Percentiles rank a stretch among this genome's conserved stretches.
These are phyloP conservation scores for Drosophila equinoxialis DNA, from an alignment of 1,140 invertebrate genomes.

Conservation along the genomic window DNA sequence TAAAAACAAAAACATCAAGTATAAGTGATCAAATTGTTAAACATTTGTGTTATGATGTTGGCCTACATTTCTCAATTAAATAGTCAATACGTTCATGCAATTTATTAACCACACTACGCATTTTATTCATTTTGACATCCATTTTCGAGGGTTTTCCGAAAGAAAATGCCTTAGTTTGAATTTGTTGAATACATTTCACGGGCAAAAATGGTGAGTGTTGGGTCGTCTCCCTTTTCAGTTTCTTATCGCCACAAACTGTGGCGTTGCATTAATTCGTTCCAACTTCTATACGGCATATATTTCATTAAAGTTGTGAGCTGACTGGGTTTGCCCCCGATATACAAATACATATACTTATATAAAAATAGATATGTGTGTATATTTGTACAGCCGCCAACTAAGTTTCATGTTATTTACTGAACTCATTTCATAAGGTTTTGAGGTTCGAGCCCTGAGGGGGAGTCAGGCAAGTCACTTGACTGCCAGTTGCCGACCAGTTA, in stretches of 20 bases:
- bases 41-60: not conserved
- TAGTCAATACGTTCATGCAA: constrained; percentile 68
- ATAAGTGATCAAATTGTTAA: not conserved
- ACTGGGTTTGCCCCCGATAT: constrained; percentile 61
- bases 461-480: constrained; percentile 37
- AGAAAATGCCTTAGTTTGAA: not conserved
- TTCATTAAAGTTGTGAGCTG: constrained; percentile 34
- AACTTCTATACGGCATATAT: constrained; percentile 43
- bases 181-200: constrained; percentile 17
- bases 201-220: constrained; percentile 11
- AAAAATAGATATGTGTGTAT: constrained; percentile 23
- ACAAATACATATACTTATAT: constrained; percentile 29
- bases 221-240: constrained; percentile 11
- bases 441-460: constrained; percentile 34
- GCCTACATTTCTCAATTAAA: constrained; percentile 63
- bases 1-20: not conserved
- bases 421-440: constrained; percentile 24
- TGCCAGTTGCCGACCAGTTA: constrained; percentile 4
- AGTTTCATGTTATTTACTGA: constrained; percentile 52
- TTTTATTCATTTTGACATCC: constrained; percentile 50
- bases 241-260: constrained; percentile 62
- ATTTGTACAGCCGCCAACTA: constrained; percentile 69
- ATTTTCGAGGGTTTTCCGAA: constrained; percentile 12
- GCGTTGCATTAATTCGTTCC: constrained; percentile 73
- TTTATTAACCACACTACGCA: constrained; percentile 62